A percentile compares a stretch with the other conserved stretches of the same genome.
Conservation (phyloP, 2,113 vertebrate genomes). For the Chrysochloris asiatica region DNA sequence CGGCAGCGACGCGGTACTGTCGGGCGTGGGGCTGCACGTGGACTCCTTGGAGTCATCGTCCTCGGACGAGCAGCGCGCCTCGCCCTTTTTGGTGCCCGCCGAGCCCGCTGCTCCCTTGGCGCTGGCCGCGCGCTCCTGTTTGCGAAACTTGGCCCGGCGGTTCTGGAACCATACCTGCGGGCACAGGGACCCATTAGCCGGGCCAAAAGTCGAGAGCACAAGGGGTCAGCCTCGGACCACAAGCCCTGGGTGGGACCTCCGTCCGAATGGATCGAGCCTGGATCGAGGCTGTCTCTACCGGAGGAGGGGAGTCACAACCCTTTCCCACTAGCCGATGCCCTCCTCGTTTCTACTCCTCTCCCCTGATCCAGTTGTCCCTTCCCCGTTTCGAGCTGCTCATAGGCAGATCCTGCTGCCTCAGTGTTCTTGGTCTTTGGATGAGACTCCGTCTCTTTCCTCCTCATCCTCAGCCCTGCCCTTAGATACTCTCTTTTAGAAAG, state of each 20-base stretch:
- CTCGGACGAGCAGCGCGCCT: slow-evolving; percentile 91
- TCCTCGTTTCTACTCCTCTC: neutral
- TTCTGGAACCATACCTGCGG: slow-evolving; percentile 99
- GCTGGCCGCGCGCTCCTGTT: slow-evolving; percentile 95
- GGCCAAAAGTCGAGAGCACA: neutral
- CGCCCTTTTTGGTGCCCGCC: slow-evolving; percentile 87
- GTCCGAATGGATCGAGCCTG: neutral
- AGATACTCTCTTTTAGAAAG: neutral
- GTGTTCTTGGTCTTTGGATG: neutral
- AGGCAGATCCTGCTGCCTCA: neutral
- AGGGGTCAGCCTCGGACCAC: neutral
- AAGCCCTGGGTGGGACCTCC: neutral
- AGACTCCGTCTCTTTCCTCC: neutral
- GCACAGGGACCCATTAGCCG: slow-evolving; percentile 20
- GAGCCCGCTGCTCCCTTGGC: slow-evolving; percentile 85
- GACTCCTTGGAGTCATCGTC: slow-evolving; percentile 97
- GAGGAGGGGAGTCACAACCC: no score
- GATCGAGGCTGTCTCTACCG: neutral
- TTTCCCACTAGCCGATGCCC: no score
- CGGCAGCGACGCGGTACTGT: slow-evolving; percentile 96
- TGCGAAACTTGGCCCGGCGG: slow-evolving; percentile 95
- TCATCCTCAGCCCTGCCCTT: neutral
- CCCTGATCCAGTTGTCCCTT: neutral
- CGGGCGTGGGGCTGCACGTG: slow-evolving; percentile 96
- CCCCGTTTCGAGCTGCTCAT: neutral